Base-by-base conservation (phyloP, 2,888 invertebrate species). In the Drosophila helvetica region DNA sequence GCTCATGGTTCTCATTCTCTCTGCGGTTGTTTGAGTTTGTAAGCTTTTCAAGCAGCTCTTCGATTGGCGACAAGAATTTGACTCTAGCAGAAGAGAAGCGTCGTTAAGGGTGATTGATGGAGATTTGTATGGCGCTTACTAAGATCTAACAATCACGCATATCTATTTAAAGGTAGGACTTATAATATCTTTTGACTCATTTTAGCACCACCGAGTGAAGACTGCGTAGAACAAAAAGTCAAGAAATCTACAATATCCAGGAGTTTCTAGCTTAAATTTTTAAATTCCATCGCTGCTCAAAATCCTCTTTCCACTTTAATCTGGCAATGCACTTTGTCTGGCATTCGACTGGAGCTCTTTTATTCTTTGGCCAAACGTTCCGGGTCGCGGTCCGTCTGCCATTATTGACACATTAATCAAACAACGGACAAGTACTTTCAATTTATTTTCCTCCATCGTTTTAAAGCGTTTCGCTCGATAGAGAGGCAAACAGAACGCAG, bases 361-460 rank as follows among this genome's bases (percentile, higher is more conserved):
- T 48, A 42, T 57, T 18, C 57, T 55, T 57, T 51, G 52, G 61
- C 66, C 38, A 52, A 52, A 45, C 54, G 63, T 63, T 55, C 74
- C 50, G 54, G 65, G 58, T 48, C 42, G 47, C 60, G 59, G 53
- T 64, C 51, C 59, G 64, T 61, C 69, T 52, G 64, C 77, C 77
- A 82, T 84, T 86, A 84, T 88, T 88, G 83, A 88, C 88, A 86
- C 88, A 84, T 84, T 84, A 86, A 88, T 84, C 83, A 84, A 84
- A 86, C 86, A 84, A 84, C 79, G 83, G 86, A 75, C 80, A 79
- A 83, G 83, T 88, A 79, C 88, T 84, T 88, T 88, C 83, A 88
- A 84, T 84, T 88, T 86, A 88, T 88, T 75, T 84, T 64, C 71
- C 86, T 53, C 69, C 79, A 52, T 43, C 58, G 58, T 27, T 66